Base-by-base conservation (phyloP, 2,113 vertebrate species). In the Vicugna pacos region DNA sequence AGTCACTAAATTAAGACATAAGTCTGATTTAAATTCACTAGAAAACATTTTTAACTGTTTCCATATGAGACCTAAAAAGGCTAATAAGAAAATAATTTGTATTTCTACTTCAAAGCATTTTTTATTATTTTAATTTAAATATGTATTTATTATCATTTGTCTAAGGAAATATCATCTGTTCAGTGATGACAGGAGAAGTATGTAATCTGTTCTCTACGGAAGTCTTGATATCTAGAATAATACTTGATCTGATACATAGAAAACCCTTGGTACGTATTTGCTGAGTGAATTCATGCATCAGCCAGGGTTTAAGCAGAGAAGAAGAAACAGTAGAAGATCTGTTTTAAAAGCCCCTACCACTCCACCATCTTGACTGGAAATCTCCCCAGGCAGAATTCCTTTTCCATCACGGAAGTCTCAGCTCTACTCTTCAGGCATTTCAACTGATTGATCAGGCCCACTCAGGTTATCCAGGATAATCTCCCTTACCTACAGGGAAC, bases 61-160 rank as follows among this genome's bases (percentile, higher is more conserved):
- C 85, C 32, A 77, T 38, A 48, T 50, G 48, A 54, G 91, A 58
- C 42, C 15, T 72, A 32, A 22, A 54, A 92, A 54, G 69, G 4
- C 12, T 83, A 93, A 79, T 50, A 93, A 64, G n/a, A 67, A 95
- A 96, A 91, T 83, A 73, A 84, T 62, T 50, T n/a, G 12, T 56
- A 86, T 16, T 94, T 89, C 77, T 77, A 87, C 30, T 70, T 85
- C 32, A 56, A 76, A 95, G 13, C 9, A 56, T 11, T 76, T 38
- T n/a, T 77, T 67, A 88, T 65, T 38, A 69, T 62, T 73, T 91
- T 91, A 77, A 70, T 67, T 22, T 65, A 77, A 82, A 14, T 84
- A 22, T 17, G 46, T 69, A 62, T 72, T 32, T 77, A 17, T 30
- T 94, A 67, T 79, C 30, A 58, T 56, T 73, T 79, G 3, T 48